phyloP scores from a whole-genome alignment of 2,113 vertebrate genomes.

The Corythaixoides concolor region DNA sequence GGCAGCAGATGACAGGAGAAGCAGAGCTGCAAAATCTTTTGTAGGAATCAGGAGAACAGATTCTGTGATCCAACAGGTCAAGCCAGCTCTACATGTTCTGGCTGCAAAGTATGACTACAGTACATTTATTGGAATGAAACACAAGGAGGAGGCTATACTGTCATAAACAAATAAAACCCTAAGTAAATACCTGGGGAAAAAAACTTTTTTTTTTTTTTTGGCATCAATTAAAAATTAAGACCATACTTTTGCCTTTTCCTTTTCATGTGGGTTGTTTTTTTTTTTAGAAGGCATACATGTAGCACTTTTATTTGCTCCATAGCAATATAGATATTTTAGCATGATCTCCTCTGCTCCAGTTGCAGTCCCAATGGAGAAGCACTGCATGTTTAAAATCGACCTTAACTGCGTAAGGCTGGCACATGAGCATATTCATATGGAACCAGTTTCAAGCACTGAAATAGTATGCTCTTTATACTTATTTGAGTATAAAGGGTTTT shows the following conservation, averaged over 20 bases:
- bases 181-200: neutral
- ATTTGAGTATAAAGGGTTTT: neutral
- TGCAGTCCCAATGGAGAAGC: neutral
- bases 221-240: neutral
- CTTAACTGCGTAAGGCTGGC: neutral
- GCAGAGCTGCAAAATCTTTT: neutral
- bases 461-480: neutral
- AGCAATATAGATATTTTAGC: neutral
- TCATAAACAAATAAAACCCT: neutral
- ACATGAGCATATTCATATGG: neutral
- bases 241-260: neutral
- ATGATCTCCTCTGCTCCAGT: neutral
- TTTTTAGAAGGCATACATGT: too few relatives aligned
- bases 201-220: neutral
- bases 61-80: neutral
- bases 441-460: neutral
- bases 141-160: neutral
- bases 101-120: neutral
- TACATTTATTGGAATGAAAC: neutral
- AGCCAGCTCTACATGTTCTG: neutral
- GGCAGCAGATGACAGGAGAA: neutral
- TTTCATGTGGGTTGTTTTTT: neutral
- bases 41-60: neutral
- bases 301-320: accelerated
- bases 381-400: neutral